These are phyloP conservation scores for Choristoneura fumiferana DNA, from an alignment of 1,140 invertebrate genomes.

Conservation along the genomic window DNA sequence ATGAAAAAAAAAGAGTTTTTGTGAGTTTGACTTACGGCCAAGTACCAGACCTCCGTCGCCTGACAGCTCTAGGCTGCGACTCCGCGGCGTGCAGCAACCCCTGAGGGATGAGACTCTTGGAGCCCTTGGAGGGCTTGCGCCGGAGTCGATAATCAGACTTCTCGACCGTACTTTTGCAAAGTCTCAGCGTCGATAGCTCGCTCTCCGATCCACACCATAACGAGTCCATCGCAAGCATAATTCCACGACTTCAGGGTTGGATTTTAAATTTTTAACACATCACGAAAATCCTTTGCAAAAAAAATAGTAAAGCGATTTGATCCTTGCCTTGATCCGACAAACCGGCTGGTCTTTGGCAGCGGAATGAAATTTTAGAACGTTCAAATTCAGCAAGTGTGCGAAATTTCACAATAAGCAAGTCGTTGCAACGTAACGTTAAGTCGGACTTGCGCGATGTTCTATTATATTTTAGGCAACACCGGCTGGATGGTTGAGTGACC, in stretches of 20 bases:
- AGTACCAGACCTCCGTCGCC: constrained; percentile 79
- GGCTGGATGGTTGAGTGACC: constrained; percentile 44
- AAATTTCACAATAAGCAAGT: constrained; percentile 43
- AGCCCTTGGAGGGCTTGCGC: constrained; percentile 54
- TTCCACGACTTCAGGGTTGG: constrained; percentile 17
- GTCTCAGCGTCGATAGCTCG: constrained; percentile 56
- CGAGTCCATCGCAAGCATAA: constrained; percentile 75
- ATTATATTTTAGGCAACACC: background rate
- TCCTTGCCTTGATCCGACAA: too few species aligned
- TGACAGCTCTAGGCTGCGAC: constrained; percentile 44
- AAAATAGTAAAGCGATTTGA: background rate
- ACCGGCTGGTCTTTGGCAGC: too few species aligned
- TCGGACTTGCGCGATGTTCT: constrained; percentile 22
- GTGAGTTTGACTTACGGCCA: constrained; percentile 79
- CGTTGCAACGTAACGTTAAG: constrained; percentile 43
- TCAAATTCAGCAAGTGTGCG: constrained; percentile 29
- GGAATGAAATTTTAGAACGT: constrained; percentile 23
- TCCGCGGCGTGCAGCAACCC: constrained; percentile 55
- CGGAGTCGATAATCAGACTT: constrained; percentile 75
- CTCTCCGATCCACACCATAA: constrained; percentile 76
- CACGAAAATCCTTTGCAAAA: constrained; percentile 25
- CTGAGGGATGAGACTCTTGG: constrained; percentile 62
- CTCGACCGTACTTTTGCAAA: constrained; percentile 58
- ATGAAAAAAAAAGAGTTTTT: constrained; percentile 23
- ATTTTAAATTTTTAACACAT: constrained; percentile 32